These are phyloP conservation scores for Dryococelus australis DNA, from an alignment of 2,888 invertebrate genomes.

Conservation along the genomic window DNA sequence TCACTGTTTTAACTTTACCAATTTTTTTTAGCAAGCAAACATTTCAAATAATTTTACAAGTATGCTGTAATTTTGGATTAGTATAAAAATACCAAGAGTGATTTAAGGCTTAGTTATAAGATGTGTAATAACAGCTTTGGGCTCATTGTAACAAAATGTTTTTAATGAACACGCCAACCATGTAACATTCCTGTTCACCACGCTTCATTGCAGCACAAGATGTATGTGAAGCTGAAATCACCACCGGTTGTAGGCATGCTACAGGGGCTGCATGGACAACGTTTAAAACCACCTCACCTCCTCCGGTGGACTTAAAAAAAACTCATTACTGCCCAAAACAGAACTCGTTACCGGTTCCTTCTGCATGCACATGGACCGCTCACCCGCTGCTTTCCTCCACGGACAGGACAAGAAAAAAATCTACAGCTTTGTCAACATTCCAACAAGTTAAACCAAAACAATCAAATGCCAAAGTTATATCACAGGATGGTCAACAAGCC, in stretches of 20 bases:
- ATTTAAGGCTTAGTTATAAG: too few relatives aligned
- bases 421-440: not conserved
- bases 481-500: too few relatives aligned
- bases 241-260: constrained; percentile 34
- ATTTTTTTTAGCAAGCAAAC: too few relatives aligned
- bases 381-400: constrained; percentile 37
- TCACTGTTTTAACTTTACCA: too few relatives aligned
- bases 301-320: constrained; percentile 18
- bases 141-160: too few relatives aligned
- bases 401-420: not conserved
- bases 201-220: not conserved
- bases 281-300: constrained; percentile 46
- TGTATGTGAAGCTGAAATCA: not conserved
- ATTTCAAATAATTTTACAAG: too few relatives aligned
- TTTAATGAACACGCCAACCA: not conserved
- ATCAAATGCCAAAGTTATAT: not conserved
- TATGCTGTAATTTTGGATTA: too few relatives aligned
- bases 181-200: not conserved
- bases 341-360: constrained; percentile 37
- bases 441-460: not conserved
- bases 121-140: too few relatives aligned
- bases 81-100: too few relatives aligned
- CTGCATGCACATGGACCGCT: constrained; percentile 20
- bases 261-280: constrained; percentile 46
- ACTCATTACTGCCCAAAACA: constrained; percentile 25